A percentile compares a stretch with the other conserved stretches of the same genome.
phyloP scores from a whole-genome alignment of 2,888 invertebrate genomes.

The Cephus sareptanus region DNA sequence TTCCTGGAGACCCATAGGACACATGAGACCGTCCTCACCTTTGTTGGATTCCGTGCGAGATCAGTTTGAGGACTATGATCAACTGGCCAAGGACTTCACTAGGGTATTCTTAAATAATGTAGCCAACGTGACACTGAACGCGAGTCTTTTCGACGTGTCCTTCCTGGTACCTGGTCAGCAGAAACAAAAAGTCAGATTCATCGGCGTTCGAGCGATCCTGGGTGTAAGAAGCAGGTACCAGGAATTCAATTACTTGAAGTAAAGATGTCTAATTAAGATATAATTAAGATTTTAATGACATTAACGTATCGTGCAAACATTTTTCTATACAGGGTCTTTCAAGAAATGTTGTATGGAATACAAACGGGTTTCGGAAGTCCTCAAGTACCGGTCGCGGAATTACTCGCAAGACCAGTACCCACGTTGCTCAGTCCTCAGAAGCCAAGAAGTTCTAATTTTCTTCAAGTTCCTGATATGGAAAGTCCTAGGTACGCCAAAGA shows the following conservation, averaged over 20 bases:
- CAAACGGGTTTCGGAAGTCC: constrained; percentile 94
- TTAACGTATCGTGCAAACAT: not conserved
- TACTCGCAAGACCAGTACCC: constrained; percentile 87
- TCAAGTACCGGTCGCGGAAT: constrained; percentile 91
- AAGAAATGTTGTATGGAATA: constrained; percentile 95
- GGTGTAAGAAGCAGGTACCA: constrained; percentile 87
- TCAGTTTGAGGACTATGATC: constrained; percentile 94
- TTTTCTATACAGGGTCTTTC: constrained; percentile 75
- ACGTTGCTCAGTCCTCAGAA: constrained; percentile 87
- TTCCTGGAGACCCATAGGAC: constrained; percentile 94
- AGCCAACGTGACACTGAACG: constrained; percentile 80
- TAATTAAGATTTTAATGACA: not conserved
- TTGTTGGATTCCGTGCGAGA: constrained; percentile 92
- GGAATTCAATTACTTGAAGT: not conserved
- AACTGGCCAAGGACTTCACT: constrained; percentile 92
- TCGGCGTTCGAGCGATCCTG: constrained; percentile 90
- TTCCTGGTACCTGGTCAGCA: constrained; percentile 89
- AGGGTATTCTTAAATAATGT: constrained; percentile 88
- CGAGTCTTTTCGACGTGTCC: constrained; percentile 89
- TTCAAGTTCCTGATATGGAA: constrained; percentile 92
- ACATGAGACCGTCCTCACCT: constrained; percentile 94
- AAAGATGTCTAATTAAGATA: not conserved
- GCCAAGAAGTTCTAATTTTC: constrained; percentile 90
- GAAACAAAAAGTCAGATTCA: constrained; percentile 90
- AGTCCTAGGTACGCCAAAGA: constrained; percentile 72